A percentile compares a stretch with the other conserved stretches of the same genome.
Evolutionary conservation across 2,113 vertebrate genomes (phyloP).

Genomic region (Cromileptes altivelis): DNA sequence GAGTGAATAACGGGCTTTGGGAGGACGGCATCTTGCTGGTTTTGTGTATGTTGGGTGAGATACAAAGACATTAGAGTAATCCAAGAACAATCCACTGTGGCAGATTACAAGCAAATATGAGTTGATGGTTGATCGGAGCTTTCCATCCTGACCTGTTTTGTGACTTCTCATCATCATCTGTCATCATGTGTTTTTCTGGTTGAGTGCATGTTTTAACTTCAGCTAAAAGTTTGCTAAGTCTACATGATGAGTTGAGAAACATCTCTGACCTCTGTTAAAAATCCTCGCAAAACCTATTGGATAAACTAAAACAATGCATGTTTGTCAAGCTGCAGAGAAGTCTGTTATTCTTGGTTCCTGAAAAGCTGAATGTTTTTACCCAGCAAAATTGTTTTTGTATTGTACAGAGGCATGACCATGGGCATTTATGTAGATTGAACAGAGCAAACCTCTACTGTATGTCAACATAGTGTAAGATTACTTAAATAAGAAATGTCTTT

Average conservation of each 20-base stretch:
- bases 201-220: slow-evolving; percentile 3
- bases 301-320: slow-evolving; percentile 30
- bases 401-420: neutral
- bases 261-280: slow-evolving; percentile 16
- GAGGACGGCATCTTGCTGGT: slow-evolving; percentile 29
- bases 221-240: slow-evolving; percentile 6
- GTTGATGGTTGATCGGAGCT: slow-evolving; percentile 46
- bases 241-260: slow-evolving; percentile 4
- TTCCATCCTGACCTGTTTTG: slow-evolving; percentile 18
- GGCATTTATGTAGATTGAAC: neutral
- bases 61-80: slow-evolving; percentile 35
- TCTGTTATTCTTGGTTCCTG: neutral
- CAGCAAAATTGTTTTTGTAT: neutral
- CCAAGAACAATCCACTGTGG: slow-evolving; percentile 40
- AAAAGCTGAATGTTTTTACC: slow-evolving; percentile 7
- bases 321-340: slow-evolving; percentile 8
- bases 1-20: slow-evolving; percentile 31
- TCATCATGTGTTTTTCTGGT: slow-evolving; percentile 4
- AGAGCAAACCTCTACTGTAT: neutral
- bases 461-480: neutral
- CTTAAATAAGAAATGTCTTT: slow-evolving; percentile 18
- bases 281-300: slow-evolving; percentile 18
- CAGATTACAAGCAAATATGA: slow-evolving; percentile 31
- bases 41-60: slow-evolving; percentile 42
- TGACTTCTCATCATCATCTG: slow-evolving; percentile 10